Percentiles rank a stretch among this genome's conserved stretches.
phyloP scores from a whole-genome alignment of 2,797 vertebrate species.

The Nasua narica region DNA sequence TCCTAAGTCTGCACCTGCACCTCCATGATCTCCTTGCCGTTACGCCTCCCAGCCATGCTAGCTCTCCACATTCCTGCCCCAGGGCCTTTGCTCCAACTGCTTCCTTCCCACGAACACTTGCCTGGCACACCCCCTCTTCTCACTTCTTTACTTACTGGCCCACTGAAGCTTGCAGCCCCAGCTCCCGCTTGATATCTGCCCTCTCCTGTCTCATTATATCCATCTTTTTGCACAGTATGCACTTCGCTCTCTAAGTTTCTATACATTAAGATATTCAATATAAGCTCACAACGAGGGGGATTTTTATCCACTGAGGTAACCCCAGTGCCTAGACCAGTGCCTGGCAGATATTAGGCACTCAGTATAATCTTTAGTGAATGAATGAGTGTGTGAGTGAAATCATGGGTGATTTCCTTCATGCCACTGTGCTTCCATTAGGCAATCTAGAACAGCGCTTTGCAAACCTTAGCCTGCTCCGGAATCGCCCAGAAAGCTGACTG shows the following conservation, averaged over 20 bases:
- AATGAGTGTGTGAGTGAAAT: not conserved
- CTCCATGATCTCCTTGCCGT: not conserved
- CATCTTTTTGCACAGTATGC: rapidly evolving
- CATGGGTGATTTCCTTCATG: rapidly evolving
- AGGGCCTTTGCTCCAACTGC: not conserved
- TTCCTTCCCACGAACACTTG: not conserved
- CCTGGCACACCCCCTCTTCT: not conserved
- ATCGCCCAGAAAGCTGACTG: not conserved
- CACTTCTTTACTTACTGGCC: not conserved
- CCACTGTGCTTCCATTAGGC: not conserved
- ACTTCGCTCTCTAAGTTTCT: not conserved
- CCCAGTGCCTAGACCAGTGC: too few species aligned
- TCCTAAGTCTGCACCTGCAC: not conserved
- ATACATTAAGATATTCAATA: not conserved
- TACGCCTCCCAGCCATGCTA: too few species aligned
- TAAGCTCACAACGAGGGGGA: not conserved
- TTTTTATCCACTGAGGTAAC: not conserved
- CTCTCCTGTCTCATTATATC: not conserved
- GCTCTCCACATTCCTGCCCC: not conserved
- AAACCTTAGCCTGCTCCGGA: not conserved
- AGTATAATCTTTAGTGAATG: rapidly evolving
- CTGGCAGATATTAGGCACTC: rapidly evolving
- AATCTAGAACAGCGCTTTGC: rapidly evolving
- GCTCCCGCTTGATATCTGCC: not conserved
- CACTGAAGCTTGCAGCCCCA: rapidly evolving